Base-by-base conservation (phyloP, 2,888 invertebrate genomes). In the Hemaris fuciformis region DNA sequence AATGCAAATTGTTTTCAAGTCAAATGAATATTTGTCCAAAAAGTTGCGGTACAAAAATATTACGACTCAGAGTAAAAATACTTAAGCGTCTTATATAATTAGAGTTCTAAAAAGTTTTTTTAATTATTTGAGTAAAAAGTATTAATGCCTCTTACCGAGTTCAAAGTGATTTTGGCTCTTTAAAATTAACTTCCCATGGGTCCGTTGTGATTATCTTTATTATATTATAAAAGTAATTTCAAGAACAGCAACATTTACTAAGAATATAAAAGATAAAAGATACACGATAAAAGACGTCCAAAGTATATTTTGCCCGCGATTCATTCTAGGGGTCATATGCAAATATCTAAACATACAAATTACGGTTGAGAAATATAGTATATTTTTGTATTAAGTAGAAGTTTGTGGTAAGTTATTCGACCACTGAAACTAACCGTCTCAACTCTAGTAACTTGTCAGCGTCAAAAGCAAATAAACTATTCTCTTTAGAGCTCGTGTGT, bases 71-170 rank as follows among this genome's bases (percentile, higher is more conserved):
- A 48, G 48, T 3, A 15, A 48, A 48, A 25, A 48, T 48, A 27
- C 27, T 64, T 59, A 60, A 56, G 45, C 41, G 60, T 48, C 27
- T 48, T 27, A 48, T 48, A 65, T 68, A 62, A 53, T 59, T 31
- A 46, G 46, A 38, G 20, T 57, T 31, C 57, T 22, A 22, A 20
- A 61, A 56, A 23, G 56, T 31, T 22, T 61, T 31, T 58, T 48
- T 48, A 58, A 48, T 43, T 61, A 59, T 62, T 59, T 53, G 13
- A 59, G 45, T 59, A 31, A 59, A 27, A 45, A 59, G 34, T 59
- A 59, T 45, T 45, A 59, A 43, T 59, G 31, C 22, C 20, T 57
- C 22, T 20, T 45, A 2, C 27, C 45, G 59, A 59, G 20, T 59
- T 57, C 31, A 45, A 45, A 45, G 43, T 59, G 59, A 59, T 59